phyloP scores from a whole-genome alignment of 2,888 invertebrate species.

The Choristoneura rosaceana region DNA sequence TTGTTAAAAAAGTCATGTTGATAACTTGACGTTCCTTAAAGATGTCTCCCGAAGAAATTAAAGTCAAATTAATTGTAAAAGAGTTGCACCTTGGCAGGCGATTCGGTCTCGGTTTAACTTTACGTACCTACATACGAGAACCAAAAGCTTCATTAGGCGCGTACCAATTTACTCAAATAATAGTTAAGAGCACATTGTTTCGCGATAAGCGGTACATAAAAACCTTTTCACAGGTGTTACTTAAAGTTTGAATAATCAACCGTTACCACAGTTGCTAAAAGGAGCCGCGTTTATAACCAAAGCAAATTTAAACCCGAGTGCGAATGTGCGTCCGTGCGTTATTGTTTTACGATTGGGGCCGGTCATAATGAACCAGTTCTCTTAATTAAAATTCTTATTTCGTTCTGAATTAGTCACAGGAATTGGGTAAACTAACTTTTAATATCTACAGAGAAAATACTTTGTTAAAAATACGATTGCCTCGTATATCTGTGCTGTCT shows the following conservation, averaged over 20 bases:
- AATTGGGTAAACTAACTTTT: conserved; percentile 9
- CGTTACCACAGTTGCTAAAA: conserved; percentile 70
- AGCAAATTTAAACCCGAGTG: conserved; percentile 63
- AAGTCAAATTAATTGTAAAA: too few species aligned
- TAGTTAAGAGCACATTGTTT: conserved; percentile 6
- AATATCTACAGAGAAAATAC: background rate
- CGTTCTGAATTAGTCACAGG: conserved; percentile 31
- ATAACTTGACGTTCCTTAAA: too few species aligned
- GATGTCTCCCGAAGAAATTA: too few species aligned
- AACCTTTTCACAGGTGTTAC: conserved; percentile 65
- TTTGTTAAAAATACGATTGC: background rate
- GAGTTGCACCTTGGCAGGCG: too few species aligned
- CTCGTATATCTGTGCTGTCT: too few species aligned
- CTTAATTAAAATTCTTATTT: conserved; percentile 33
- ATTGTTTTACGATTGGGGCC: conserved; percentile 49
- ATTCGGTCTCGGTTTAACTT: too few species aligned
- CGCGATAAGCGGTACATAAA: conserved; percentile 58
- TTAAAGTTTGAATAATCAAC: conserved; percentile 73
- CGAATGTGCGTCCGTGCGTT: conserved; percentile 53
- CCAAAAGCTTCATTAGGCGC: background rate
- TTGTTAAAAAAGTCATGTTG: too few species aligned
- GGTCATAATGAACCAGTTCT: conserved; percentile 26
- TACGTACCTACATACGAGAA: too few species aligned
- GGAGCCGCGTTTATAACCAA: conserved; percentile 68
- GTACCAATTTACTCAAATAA: background rate